Percentiles rank a stretch among this genome's conserved stretches.
Evolutionary conservation across 2,888 invertebrate genomes (phyloP).

Genomic region (Tholera decimalis): DNA sequence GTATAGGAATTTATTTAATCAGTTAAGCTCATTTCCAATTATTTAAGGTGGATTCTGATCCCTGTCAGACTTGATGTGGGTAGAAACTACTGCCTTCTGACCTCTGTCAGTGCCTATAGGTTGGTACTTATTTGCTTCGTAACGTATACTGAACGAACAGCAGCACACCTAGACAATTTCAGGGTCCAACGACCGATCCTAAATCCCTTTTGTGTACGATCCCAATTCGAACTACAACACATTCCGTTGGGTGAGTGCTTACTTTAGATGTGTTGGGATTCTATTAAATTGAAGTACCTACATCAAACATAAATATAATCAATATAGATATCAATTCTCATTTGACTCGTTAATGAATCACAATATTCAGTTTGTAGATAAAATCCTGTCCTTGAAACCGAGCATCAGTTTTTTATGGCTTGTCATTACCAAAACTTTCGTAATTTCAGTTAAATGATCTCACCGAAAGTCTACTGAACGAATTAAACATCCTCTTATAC

Average conservation of each 20-base stretch:
- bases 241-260: constrained; percentile 9
- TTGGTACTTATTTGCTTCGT: background rate
- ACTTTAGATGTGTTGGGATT: background rate
- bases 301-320: background rate
- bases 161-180: constrained; percentile 38
- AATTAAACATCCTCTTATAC: constrained; percentile 4
- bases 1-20: background rate
- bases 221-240: constrained; percentile 51
- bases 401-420: constrained; percentile 4
- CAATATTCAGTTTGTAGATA: background rate
- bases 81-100: background rate
- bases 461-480: constrained; percentile 1
- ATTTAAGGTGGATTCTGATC: background rate
- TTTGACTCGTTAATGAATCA: background rate
- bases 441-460: background rate
- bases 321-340: too few relatives aligned
- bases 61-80: background rate
- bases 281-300: background rate
- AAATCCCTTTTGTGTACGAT: constrained; percentile 42
- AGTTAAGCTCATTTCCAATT: background rate
- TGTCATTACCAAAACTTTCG: constrained; percentile 13
- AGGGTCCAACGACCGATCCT: constrained; percentile 16
- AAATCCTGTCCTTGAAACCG: background rate
- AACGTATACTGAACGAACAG: constrained; percentile 7
- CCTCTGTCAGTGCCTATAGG: constrained; percentile 15